Percentiles rank a stretch among this genome's conserved stretches.
Evolutionary conservation across 2,888 invertebrate species (phyloP).

Genomic region (Pseudococcus jackbeardsleyi): DNA sequence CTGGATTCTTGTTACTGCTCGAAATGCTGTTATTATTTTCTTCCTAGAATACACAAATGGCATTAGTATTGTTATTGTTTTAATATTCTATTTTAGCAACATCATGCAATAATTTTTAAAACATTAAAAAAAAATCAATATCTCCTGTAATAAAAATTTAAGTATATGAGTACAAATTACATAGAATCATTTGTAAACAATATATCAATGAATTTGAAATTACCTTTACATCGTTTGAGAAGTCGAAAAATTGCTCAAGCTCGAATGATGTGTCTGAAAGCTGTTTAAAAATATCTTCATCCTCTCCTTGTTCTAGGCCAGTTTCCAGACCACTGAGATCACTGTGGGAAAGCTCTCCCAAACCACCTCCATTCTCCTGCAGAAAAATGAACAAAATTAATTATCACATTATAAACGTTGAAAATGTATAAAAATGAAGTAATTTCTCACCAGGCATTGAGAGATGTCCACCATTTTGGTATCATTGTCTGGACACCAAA

Average conservation of each 20-base stretch:
- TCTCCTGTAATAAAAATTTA: neutral
- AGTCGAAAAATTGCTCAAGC: conserved; percentile 76
- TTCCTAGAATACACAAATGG: conserved; percentile 70
- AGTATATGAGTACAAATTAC: neutral
- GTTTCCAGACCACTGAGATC: conserved; percentile 78
- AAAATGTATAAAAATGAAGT: conserved; percentile 67
- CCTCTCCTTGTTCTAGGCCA: conserved; percentile 76
- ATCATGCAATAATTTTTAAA: neutral
- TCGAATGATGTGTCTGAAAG: conserved; percentile 88
- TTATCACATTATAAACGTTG: neutral
- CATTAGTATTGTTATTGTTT: neutral
- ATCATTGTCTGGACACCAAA: conserved; percentile 96
- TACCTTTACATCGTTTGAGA: conserved; percentile 69
- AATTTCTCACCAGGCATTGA: conserved; percentile 81
- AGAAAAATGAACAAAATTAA: conserved; percentile 43
- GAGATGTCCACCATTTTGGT: conserved; percentile 94
- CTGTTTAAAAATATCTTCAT: conserved; percentile 84
- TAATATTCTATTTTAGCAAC: neutral
- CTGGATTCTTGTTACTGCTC: conserved; percentile 68
- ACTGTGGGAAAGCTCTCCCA: conserved; percentile 77
- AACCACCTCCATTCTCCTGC: conserved; percentile 70
- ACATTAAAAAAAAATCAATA: neutral
- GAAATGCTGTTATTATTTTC: conserved; percentile 72
- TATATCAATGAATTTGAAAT: neutral
- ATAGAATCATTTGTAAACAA: neutral